Evolutionary conservation across 2,888 invertebrate species (phyloP).

Genomic region (Cancer borealis): DNA sequence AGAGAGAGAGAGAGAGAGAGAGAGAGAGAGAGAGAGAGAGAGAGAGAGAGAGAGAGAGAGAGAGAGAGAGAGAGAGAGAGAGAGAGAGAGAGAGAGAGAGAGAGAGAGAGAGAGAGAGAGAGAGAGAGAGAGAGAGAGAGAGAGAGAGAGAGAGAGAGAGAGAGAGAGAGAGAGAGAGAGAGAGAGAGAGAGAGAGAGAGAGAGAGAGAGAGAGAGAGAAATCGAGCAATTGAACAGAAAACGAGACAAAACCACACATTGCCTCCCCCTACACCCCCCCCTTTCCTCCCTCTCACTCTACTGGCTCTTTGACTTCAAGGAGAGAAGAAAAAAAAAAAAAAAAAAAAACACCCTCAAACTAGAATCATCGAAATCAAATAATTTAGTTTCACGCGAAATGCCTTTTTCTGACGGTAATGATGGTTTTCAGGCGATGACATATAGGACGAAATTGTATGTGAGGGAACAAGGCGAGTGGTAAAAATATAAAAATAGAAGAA

Average conservation of each 20-base stretch:
- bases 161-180: conserved; percentile 27
- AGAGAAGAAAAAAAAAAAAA: not conserved
- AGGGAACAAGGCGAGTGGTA: not conserved
- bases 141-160: conserved; percentile 15
- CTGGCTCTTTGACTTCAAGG: not conserved
- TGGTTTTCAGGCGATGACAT: not conserved
- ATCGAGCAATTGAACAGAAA: not conserved
- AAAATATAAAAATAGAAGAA: not conserved
- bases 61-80: conserved; percentile 9
- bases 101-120: not conserved
- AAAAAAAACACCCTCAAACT: not conserved
- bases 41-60: conserved; percentile 20
- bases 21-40: conserved; percentile 20
- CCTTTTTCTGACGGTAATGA: not conserved
- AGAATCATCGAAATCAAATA: not conserved
- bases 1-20: conserved; percentile 27
- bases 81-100: not conserved
- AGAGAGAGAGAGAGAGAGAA: not conserved
- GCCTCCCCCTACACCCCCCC: no score
- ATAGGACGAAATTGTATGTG: not conserved
- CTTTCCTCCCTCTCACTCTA: not conserved
- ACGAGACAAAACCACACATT: not conserved
- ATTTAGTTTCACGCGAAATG: not conserved
- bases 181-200: conserved; percentile 20
- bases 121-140: conserved; percentile 14